These are phyloP conservation scores for Triplophysa rosa DNA, from an alignment of 2,113 vertebrate genomes.

Conservation along the genomic window DNA sequence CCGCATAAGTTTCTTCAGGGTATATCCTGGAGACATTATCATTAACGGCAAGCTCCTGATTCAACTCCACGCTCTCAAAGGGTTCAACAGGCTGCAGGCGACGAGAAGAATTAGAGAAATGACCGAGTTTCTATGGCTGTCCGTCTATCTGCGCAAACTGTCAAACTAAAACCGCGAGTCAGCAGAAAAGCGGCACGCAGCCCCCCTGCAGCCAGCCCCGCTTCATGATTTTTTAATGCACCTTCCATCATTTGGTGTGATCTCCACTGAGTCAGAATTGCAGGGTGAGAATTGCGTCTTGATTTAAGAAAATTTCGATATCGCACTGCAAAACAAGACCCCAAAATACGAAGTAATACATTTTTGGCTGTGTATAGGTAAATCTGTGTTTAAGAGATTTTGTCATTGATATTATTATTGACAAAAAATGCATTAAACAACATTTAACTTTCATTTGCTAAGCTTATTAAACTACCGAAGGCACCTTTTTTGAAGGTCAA, in stretches of 20 bases:
- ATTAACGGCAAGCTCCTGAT: not conserved
- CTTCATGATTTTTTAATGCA: slow-evolving; percentile 73
- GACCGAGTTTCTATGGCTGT: not conserved
- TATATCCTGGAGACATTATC: slow-evolving; percentile 15
- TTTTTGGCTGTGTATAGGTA: not conserved
- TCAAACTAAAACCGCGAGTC: slow-evolving; percentile 60
- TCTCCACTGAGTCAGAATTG: not conserved
- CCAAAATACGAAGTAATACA: too few species aligned
- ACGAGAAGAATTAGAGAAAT: slow-evolving; percentile 7
- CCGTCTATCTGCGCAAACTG: slow-evolving; percentile 10
- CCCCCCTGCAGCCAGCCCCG: slow-evolving; percentile 61
- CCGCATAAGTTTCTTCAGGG: slow-evolving; percentile 6
- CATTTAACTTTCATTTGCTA: too few species aligned
- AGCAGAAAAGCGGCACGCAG: slow-evolving; percentile 61
- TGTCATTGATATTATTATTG: too few species aligned
- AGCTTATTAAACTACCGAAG: too few species aligned
- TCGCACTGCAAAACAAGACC: too few species aligned
- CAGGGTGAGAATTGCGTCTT: not conserved
- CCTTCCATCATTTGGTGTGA: slow-evolving; percentile 61
- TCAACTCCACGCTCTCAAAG: slow-evolving; percentile 19
- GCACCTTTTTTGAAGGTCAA: too few species aligned
- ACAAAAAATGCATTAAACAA: too few species aligned
- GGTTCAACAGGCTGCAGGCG: slow-evolving; percentile 14
- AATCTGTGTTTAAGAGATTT: too few species aligned
- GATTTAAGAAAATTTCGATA: too few species aligned